Evolutionary conservation across 1,140 invertebrate genomes (phyloP), one percentile per base, ranked within the genome.

Genomic region (Cylas formicarius): DNA sequence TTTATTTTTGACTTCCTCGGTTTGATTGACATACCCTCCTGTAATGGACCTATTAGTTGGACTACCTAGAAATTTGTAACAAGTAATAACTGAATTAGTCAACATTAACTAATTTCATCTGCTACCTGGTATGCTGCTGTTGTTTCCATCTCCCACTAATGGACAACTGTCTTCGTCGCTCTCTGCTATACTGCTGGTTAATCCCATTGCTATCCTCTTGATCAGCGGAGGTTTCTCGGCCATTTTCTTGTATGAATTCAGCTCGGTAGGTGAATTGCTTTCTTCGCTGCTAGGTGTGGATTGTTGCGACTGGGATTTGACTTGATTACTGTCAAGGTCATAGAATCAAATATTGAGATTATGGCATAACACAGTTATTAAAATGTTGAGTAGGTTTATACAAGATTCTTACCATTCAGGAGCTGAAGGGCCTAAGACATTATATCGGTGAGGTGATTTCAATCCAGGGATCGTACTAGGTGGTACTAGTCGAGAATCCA

Each of bases 261-360:
- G 73, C 68, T 89, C 86, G 28, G 86, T 87, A n/a, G 86, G 86
- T 17, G 86, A 90, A 67, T 85, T 86, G 61, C 83, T 86, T 65
- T 88, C 86, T 62, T 88, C 84, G 49, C 84, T 87, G 62, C 81
- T 84, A 31, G 82, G 84, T 13, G 82, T 82, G 56, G 78, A 82
- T 50, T 73, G 72, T 41, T 73, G 69, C 3, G 71, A 73, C 20
- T 67, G 62, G 51, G 62, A n/a, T n/a, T n/a, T n/a, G n/a, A n/a
- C n/a, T n/a, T n/a, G n/a, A n/a, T n/a, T n/a, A n/a, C n/a, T n/a
- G n/a, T n/a, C n/a, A n/a, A n/a, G n/a, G n/a, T n/a, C n/a, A n/a
- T n/a, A n/a, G n/a, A n/a, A n/a, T n/a, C n/a, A n/a, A n/a, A n/a
- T n/a, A n/a, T n/a, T n/a, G n/a, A n/a, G n/a, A n/a, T n/a, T n/a